Percentiles rank a stretch among this genome's conserved stretches.
These are phyloP conservation scores for Sericinus montela DNA, from an alignment of 2,888 invertebrate genomes.

Conservation along the genomic window DNA sequence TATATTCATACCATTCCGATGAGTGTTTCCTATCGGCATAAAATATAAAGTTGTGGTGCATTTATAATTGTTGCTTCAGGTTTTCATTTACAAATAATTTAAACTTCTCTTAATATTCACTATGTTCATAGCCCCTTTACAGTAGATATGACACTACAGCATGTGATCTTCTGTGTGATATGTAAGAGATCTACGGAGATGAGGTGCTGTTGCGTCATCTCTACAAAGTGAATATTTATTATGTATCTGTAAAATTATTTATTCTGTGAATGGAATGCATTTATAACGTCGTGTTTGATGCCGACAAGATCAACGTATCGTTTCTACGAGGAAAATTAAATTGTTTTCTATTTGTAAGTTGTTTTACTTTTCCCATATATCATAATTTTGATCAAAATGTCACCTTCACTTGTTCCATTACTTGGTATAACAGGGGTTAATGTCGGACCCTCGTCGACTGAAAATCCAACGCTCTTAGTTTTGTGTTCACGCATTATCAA, in stretches of 20 bases:
- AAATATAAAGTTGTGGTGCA: neutral
- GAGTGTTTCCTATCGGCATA: neutral
- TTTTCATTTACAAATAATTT: too few relatives aligned
- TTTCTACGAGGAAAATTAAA: conserved; percentile 15
- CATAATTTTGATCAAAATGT: too few relatives aligned
- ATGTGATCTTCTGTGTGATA: neutral
- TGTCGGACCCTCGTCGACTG: too few relatives aligned
- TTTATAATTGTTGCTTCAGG: neutral
- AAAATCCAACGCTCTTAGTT: too few relatives aligned
- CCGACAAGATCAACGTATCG: conserved; percentile 7
- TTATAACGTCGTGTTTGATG: conserved; percentile 3
- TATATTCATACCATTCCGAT: conserved; percentile 9
- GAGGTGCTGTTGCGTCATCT: neutral
- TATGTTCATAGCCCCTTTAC: neutral
- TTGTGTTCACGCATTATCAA: too few relatives aligned
- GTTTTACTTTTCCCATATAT: neutral
- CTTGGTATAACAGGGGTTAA: too few relatives aligned
- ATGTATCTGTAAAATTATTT: conserved; percentile 1
- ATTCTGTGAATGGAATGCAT: conserved; percentile 11
- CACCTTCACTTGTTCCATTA: too few relatives aligned
- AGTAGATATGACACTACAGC: neutral
- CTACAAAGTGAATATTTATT: neutral
- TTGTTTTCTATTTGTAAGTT: conserved; percentile 12
- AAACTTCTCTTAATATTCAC: too few relatives aligned
- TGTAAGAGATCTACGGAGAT: neutral